Conservation (phyloP, 2,888 invertebrate genomes). For the Idaea biselata region DNA sequence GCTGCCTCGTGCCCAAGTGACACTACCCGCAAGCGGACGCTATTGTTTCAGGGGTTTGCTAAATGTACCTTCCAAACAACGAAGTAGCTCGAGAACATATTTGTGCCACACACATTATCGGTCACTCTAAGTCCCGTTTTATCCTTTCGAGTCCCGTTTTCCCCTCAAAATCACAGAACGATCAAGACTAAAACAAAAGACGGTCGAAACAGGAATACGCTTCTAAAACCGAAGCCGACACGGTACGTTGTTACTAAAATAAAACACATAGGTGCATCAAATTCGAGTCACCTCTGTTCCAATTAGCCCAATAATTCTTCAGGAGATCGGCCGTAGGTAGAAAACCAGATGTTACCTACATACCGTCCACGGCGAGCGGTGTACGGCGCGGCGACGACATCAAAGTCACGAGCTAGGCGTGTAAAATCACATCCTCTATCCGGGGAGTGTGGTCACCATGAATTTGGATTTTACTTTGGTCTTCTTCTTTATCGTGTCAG, state of each 20-base stretch:
- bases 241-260: background rate
- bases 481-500: too few relatives aligned
- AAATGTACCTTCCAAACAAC: too few relatives aligned
- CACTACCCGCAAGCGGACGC: too few relatives aligned
- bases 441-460: conserved; percentile 8
- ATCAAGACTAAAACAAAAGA: too few relatives aligned
- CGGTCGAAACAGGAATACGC: background rate
- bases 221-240: background rate
- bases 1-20: too few relatives aligned
- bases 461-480: background rate
- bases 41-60: too few relatives aligned
- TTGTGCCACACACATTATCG: too few relatives aligned
- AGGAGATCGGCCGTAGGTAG: background rate
- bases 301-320: background rate
- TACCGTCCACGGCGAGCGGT: background rate
- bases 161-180: too few relatives aligned
- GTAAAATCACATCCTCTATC: conserved; percentile 35
- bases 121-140: too few relatives aligned
- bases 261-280: conserved; percentile 5
- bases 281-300: conserved; percentile 11
- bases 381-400: background rate
- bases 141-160: too few relatives aligned
- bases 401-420: conserved; percentile 6
- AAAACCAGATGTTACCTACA: background rate
- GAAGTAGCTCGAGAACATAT: too few relatives aligned